phyloP scores from a whole-genome alignment of 2,888 invertebrate genomes.

The Epinotia bilunana region DNA sequence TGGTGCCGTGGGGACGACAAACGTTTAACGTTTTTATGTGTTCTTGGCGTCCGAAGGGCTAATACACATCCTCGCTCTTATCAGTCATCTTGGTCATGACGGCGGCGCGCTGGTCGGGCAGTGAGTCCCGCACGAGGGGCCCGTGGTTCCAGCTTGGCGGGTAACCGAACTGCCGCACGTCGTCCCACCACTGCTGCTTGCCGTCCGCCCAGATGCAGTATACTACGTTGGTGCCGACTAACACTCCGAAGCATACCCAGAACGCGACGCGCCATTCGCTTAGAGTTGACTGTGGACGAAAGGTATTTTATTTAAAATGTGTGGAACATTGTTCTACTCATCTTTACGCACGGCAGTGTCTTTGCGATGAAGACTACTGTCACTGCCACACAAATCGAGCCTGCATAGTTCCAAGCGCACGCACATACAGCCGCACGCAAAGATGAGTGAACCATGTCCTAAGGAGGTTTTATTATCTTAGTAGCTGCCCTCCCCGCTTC shows the following conservation, averaged over 20 bases:
- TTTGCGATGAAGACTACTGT: no score
- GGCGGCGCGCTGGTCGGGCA: constrained; percentile 52
- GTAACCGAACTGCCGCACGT: constrained; percentile 63
- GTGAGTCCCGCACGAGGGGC: constrained; percentile 47
- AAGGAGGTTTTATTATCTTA: no score
- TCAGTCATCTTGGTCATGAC: constrained; percentile 34
- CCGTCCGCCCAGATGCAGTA: constrained; percentile 85
- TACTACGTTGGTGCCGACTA: constrained; percentile 82
- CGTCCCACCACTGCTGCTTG: constrained; percentile 86
- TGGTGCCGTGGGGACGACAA: no score
- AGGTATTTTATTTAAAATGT: neutral
- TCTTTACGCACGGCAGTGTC: no score
- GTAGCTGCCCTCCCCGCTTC: no score
- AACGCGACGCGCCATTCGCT: constrained; percentile 84
- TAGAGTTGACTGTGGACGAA: constrained; percentile 64
- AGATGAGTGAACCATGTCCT: no score
- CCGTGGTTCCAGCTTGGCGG: constrained; percentile 56
- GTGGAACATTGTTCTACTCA: neutral
- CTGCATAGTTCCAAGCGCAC: no score
- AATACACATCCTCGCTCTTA: constrained; percentile 11
- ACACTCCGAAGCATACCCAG: constrained; percentile 85
- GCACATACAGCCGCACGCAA: no score
- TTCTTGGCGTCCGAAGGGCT: no score
- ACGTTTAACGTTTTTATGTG: no score
- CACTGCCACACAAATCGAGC: no score